A percentile compares a stretch with the other conserved stretches of the same genome.
phyloP scores from a whole-genome alignment of 2,888 invertebrate species.

The Hymenopus coronatus region DNA sequence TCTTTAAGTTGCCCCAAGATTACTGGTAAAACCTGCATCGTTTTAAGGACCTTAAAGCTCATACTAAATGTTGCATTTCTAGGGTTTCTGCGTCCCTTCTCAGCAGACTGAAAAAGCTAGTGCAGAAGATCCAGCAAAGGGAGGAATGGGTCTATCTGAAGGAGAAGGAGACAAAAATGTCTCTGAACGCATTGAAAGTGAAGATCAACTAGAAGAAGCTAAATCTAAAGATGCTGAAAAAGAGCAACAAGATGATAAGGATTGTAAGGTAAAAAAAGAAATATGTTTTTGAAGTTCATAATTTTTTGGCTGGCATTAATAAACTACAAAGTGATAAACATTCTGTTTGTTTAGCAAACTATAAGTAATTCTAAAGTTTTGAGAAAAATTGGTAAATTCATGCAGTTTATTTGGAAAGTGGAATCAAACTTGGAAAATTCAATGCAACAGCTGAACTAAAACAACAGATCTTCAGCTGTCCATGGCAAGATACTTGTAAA shows the following conservation, averaged over 20 bases:
- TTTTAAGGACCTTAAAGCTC: not conserved
- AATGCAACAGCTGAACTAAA: too few relatives aligned
- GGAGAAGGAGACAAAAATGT: conserved; percentile 93
- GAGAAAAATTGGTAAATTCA: too few relatives aligned
- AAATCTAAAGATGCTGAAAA: conserved; percentile 75
- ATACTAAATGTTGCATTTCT: conserved; percentile 34
- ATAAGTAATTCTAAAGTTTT: not conserved
- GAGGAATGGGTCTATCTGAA: conserved; percentile 88
- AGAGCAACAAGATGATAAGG: conserved; percentile 63
- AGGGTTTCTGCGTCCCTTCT: conserved; percentile 91
- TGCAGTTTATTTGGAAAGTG: too few relatives aligned
- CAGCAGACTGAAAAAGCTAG: conserved; percentile 75
- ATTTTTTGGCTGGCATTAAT: not conserved
- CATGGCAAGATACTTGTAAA: too few relatives aligned
- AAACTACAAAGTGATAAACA: not conserved
- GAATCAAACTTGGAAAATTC: too few relatives aligned
- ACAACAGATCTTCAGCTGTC: too few relatives aligned
- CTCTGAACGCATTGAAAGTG: conserved; percentile 86
- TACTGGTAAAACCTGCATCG: too few relatives aligned
- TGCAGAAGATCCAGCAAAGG: conserved; percentile 57
- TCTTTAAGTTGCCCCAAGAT: too few relatives aligned
- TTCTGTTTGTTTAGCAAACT: not conserved
- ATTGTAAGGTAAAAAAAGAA: conserved; percentile 56
- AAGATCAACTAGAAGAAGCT: conserved; percentile 92
- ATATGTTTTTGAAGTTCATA: not conserved